Evolutionary conservation across 2,113 vertebrate species (phyloP), one percentile per base, ranked within the genome.

Genomic region (Anthoscopus minutus): DNA sequence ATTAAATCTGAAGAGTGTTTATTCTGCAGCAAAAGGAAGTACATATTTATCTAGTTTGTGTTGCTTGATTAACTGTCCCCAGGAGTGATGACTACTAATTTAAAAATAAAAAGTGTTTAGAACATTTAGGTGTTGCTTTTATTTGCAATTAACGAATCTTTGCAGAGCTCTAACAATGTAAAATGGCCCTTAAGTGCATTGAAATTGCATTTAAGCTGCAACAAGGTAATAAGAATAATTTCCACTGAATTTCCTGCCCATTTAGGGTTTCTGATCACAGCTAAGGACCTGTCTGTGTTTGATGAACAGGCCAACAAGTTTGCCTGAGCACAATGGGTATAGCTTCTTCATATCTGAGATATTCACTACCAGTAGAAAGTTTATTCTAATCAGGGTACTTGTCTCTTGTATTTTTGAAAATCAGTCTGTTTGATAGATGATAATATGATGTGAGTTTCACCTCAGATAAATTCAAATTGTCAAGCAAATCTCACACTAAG

Each of bases 391-490:
- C 85, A 86, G 10, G 10, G 37, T 27, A 25, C 37, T 85, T n/a
- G 10, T 84, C 69, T 71, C 50, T 24, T 69, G 50, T 37, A 28
- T 54, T 57, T 92, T 84, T 15, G 13, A 62, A 33, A 62, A 37
- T n/a, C 10, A 28, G 5, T 70, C 92, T 94, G 38, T 70, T 5
- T 37, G 72, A 21, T 38, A 82, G 74, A 80, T 81, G 66, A 91
- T 85, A 89, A 93, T 83, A 53, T 35, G 38, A 67, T 76, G 92
- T 89, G 81, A 87, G 83, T 94, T 97, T 93, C 88, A 95, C 79
- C 89, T 93, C 85, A 91, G 88, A 96, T 71, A 97, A 90, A 97
- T 96, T 94, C 92, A 96, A 92, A 86, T 95, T 97, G 95, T 97
- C 96, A 97, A 89, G 10, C 58, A 85, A 97, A 87, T 87, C 88